Percentiles rank a stretch among this genome's conserved stretches.
Evolutionary conservation across 2,888 invertebrate species (phyloP).

Genomic region (Orthosia gracilis): DNA sequence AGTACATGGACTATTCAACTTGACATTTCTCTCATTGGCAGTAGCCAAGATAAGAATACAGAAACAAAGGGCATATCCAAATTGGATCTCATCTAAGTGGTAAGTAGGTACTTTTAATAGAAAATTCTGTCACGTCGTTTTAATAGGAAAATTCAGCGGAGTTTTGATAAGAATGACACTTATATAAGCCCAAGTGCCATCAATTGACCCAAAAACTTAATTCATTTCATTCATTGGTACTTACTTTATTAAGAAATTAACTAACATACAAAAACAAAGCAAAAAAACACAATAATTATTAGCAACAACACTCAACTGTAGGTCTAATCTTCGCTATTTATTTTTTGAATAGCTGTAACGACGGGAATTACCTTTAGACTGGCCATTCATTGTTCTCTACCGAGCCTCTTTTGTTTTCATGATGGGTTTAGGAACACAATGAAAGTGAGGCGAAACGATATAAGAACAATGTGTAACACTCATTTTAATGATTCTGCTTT

Average conservation of each 20-base stretch:
- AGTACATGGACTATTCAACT: not conserved
- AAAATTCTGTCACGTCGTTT: no score
- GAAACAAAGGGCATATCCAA: not conserved
- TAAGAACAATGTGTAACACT: constrained; percentile 58
- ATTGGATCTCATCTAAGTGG: not conserved
- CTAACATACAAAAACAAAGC: not conserved
- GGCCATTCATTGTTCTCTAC: constrained; percentile 45
- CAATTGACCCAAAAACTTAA: no score
- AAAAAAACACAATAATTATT: constrained; percentile 46
- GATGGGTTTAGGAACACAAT: constrained; percentile 54
- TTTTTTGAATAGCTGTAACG: constrained; percentile 57
- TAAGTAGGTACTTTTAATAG: not conserved
- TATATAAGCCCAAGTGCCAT: no score
- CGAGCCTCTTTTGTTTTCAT: constrained; percentile 51
- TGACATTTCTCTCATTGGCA: not conserved
- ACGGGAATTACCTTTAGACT: constrained; percentile 58
- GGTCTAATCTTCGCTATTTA: constrained; percentile 54
- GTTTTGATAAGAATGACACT: no score
- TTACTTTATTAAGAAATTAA: not conserved
- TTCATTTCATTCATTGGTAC: no score
- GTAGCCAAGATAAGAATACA: not conserved
- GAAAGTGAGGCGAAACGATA: constrained; percentile 49
- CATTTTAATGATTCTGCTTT: constrained; percentile 50
- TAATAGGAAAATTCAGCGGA: no score
- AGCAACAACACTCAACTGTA: constrained; percentile 33